Evolutionary conservation across 2,113 vertebrate species (phyloP), one percentile per base, ranked within the genome.

Genomic region (Cynocephalus volans): DNA sequence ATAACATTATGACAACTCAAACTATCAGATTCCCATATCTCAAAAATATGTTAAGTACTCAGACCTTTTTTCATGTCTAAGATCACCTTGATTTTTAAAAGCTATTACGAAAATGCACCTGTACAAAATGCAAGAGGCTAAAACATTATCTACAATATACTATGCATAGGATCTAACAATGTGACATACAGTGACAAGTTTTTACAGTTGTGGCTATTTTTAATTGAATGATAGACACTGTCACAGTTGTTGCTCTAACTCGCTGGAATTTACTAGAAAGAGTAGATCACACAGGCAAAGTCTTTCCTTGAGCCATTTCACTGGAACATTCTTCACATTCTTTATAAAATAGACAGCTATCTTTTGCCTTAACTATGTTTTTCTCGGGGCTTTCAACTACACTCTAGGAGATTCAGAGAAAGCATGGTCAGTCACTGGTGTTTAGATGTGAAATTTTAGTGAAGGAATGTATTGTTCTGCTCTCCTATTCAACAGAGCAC

Each of bases 271-370:
- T 50, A 76, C 86, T 19, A 19, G 62, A 94, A 96, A 97, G 98
- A 96, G 97, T 95, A 97, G 97, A 96, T 89, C 95, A 72, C 90
- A 97, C 97, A 94, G 97, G 96, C 93, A 95, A 97, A 98, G 93
- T 75, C 97, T 96, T 97, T 97, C 81, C 96, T 97, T 93, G 89
- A 95, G 95, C 87, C 97, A 98, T 96, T 97, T 98, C 96, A 97
- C 97, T 98, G n/a, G 75, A 73, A 97, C 98, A 89, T 84, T 96
- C 88, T 96, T 96, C 93, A 96, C 93, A 96, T 50, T 95, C 85
- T 97, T 96, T 97, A 97, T 97, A 88, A 97, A 96, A 95, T 26
- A 96, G 72, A 95, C 86, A 98, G 67, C 52, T 96, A 95, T 72
- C 92, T 83, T 96, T 91, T 73, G 86, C 83, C 24, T 95, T 41